Base-by-base conservation (phyloP, 2,113 vertebrate species). In the Hypomesus transpacificus region DNA sequence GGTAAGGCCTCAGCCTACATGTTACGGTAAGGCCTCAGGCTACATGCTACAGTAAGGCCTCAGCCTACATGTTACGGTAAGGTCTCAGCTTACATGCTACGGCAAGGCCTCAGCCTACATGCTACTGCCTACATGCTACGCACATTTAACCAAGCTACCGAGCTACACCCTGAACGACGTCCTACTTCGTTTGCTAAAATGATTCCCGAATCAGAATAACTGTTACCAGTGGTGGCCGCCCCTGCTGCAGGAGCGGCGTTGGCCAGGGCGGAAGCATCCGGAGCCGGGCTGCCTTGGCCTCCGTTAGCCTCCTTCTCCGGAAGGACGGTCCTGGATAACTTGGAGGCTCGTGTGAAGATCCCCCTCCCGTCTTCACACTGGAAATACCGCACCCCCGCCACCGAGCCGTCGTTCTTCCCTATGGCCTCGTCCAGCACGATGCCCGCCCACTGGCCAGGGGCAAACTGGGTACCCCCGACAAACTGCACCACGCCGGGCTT, bases 401-500 rank as follows among this genome's bases (percentile, higher is more conserved):
- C 98, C 0, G 96, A 97, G 3, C 98, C 98, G 0, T 99, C 97
- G 0, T 99, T 99, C 88, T 99, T 99, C 22, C 97, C 98, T 3
- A 98, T 98, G 6, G 96, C 84, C 80, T 99, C 97, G 1, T 99
- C 97, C 52, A 99, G 82, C 71, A 98, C 95, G 4, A 99, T 98
- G 52, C 97, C 97, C 0, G 97, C 97, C 97, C 97, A 99, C 75
- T 98, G 96, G 50, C 97, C 97, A 0, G 97, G 97, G 2, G 98
- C 97, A 71, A 99, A 99, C 78, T 99, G 97, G 0, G 97, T 96
- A 58, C 97, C 96, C 51, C 97, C 97, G 46, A 99, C 91, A 88
- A 98, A 99, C 78, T 96, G 95, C 76, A 99, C 92, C 54, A 89
- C 91, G 24, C 97, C 97, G 0, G 97, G 94, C 72, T 98, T 98